Base-by-base conservation (phyloP, 2,888 invertebrate genomes). In the Caenorhabditis wallacei region DNA sequence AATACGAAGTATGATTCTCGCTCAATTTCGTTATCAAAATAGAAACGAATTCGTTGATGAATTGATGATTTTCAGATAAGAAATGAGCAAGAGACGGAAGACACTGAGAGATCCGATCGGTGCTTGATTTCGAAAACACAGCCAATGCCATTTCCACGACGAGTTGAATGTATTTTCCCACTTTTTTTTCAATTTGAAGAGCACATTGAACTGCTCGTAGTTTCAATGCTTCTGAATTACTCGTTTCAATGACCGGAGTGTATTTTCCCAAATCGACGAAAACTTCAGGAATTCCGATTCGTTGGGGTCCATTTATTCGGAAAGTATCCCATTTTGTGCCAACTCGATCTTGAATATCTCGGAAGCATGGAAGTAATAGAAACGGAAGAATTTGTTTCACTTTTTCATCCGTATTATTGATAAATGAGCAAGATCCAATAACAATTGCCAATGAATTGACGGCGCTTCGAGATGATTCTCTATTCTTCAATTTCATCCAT, bases 271-370 rank as follows among this genome's bases (percentile, higher is more conserved):
- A 22, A 22, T 80, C 69, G 1, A 35, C 37, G 0, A 80, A 26
- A n/a, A 22, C 8, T 59, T 68, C 61, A 0, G 51, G 7, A 2
- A 40, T 24, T 20, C 22, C 56, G 2, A 5, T 18, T 24, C 16
- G 56, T 37, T 30, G 57, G 11, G 26, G 16, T 13, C 22, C 40
- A 10, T 1, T 18, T 5, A 80, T 2, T 46, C 80, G 59, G 51
- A 75, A 69, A 8, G 46, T 48, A 59, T 80, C 69, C 69, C 74
- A 70, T 64, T 75, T 80, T 13, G 54, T n/a, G 1, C 69, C 69
- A 26, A 56, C 54, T 24, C 59, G 53, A 3, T 54, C 61, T 7
- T 61, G 68, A 20, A 80, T 56, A 40, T 80, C 74, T 18, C 56
- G 53, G 13, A 75, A 63, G 22, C 74, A 75, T 7, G 74, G 69